Evolutionary conservation across 2,888 invertebrate genomes (phyloP), one percentile per base, ranked within the genome.

Genomic region (Phalera bucephala): DNA sequence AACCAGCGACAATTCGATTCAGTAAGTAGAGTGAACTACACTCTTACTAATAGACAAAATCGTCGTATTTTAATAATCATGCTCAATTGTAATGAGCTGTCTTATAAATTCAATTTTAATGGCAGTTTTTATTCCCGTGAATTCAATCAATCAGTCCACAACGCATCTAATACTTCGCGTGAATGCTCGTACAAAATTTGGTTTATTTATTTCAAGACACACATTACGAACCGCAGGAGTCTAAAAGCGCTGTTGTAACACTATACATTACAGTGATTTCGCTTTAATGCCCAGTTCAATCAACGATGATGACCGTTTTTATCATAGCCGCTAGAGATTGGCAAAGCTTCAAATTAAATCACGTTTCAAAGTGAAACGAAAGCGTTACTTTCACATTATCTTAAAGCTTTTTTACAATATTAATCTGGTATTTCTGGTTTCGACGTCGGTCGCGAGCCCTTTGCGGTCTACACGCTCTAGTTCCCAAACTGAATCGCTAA

Each of bases 401-500:
- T 32, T 42, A 22, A 33, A 42, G 35, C 23, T 45, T 45, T 60
- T 61, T 46, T 45, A 58, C 33, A 49, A 51, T 44, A 41, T 43
- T 48, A 55, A 55, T 55, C 39, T 38, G 27, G 40, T 35, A 40
- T 47, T 52, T 37, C 57, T 43, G 41, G 46, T 50, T 52, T 40
- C 31, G 41, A 17, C 17, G 3, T 17, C 3, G 17, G 3, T 39
- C 28, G 46, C 42, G 40, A 51, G 47, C 51, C 51, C 57, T 47
- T 51, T 48, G 64, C 48, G 51, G 50, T 48, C 34, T 41, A 42
- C 68, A 76, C 78, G 80, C 77, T 80, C 81, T 70, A 72, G 56
- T 80, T 80, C 61, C 56, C 52, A 72, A 67, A 67, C 72, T 72
- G 71, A 77, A 73, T 71, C 56, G 68, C 61, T 67, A 54, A 64